Percentiles rank a stretch among this genome's conserved stretches.
phyloP scores from a whole-genome alignment of 2,888 invertebrate genomes.

The Rotaria socialis region DNA sequence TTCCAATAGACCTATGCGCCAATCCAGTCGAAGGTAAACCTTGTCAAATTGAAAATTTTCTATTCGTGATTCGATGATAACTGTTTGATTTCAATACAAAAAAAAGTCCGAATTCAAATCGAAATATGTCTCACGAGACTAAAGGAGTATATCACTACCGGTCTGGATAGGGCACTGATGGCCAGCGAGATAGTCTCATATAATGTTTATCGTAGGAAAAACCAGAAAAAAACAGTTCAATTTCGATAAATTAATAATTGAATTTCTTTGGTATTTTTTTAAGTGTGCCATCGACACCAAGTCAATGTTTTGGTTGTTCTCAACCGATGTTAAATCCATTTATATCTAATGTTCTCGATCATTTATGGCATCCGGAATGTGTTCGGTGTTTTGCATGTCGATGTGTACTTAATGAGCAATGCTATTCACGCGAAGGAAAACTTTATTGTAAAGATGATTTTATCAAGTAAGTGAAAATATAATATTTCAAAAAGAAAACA shows the following conservation, averaged over 20 bases:
- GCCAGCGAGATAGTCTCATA: too few relatives aligned
- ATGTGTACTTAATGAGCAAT: conserved; percentile 86
- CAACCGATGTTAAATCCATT: conserved; percentile 98
- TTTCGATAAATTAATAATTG: too few relatives aligned
- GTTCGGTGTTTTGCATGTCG: conserved; percentile 94
- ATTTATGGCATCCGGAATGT: conserved; percentile 95
- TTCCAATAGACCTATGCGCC: not conserved
- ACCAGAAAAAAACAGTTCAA: too few relatives aligned
- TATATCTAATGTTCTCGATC: conserved; percentile 89
- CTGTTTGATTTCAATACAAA: too few relatives aligned
- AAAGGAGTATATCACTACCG: too few relatives aligned
- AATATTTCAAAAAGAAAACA: not conserved
- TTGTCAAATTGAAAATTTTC: too few relatives aligned
- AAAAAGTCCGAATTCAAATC: too few relatives aligned
- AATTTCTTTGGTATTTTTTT: not conserved
- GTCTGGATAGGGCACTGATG: too few relatives aligned
- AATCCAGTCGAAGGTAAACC: not conserved
- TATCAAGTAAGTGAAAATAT: conserved; percentile 73
- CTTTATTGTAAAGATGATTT: conserved; percentile 95
- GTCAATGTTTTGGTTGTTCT: conserved; percentile 87
- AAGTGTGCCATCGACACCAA: not conserved
- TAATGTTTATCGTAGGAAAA: too few relatives aligned
- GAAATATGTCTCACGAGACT: too few relatives aligned
- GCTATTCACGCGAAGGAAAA: conserved; percentile 92
- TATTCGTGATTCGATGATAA: too few relatives aligned